Base-by-base conservation (phyloP, 2,797 vertebrate genomes). In the Xenops minutus region DNA sequence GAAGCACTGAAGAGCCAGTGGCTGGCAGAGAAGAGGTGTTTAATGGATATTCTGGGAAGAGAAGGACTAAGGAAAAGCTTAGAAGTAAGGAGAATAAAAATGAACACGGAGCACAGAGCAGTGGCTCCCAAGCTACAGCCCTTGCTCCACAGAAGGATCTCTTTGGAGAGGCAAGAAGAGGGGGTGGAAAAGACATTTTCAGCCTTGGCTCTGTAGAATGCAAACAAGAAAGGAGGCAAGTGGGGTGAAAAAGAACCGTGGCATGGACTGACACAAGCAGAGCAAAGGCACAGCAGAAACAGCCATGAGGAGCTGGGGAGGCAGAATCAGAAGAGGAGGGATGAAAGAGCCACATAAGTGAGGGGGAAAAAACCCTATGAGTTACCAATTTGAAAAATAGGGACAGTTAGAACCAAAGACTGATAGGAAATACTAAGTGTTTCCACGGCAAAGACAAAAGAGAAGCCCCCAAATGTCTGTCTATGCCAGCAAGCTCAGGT, bases 31-130 rank as follows among this genome's bases (percentile, higher is more conserved):
- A 26, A 93, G 75, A 93, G 61, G 36, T 78, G 73, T 93, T 96
- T 91, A 91, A 95, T 85, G 85, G 87, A 34, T 94, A 91, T 95
- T 94, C 81, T 86, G 66, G 85, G 85, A 93, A 93, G 75, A 96
- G 78, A 96, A 85, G 92, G 89, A 89, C 54, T 20, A 13, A 85
- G 89, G 51, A 51, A 91, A 91, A 62, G 89, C 89, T 96, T 56
- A 94, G 85, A 96, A 94, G 89, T 78, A 51, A 76, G 62, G 49
- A 77, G 86, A 91, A 93, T 83, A 92, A 89, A 96, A 96, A 87
- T 0, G 61, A 93, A 49, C 36, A 10, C 0, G 14, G 74, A 80
- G 87, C 69, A 88, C 69, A 88, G 87, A 94, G 76, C 75, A 75
- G 72, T 89, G 82, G 91, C 80, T 88, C 82, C 87, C 62, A 78